Percentiles rank a stretch among this genome's conserved stretches.
Conservation (phyloP, 2,797 vertebrate species). For the Martes flavigula region DNA sequence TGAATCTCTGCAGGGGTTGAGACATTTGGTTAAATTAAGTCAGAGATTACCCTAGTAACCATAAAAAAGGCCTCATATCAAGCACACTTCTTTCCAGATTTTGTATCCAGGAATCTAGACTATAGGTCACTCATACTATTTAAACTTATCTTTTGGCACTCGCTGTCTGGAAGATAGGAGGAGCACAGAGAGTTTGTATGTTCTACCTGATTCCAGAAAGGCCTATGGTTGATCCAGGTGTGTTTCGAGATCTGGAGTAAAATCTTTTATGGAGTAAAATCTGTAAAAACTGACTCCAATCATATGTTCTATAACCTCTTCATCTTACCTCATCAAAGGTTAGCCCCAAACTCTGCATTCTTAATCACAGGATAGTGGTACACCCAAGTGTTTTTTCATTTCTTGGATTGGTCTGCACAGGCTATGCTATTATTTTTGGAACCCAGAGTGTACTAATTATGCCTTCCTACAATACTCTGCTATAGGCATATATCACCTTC, state of each 20-base stretch:
- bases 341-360: slow-evolving; percentile 11
- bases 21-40: slow-evolving; percentile 1
- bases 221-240: neutral
- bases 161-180: neutral
- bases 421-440: slow-evolving; percentile 50
- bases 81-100: neutral
- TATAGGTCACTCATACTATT: neutral
- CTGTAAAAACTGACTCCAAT: neutral
- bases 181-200: neutral
- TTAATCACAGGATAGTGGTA: slow-evolving; percentile 53
- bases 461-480: neutral
- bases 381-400: slow-evolving; percentile 37
- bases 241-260: slow-evolving; percentile 15
- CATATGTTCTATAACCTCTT: neutral
- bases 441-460: slow-evolving; percentile 50
- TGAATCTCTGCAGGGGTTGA: neutral
- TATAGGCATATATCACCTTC: neutral
- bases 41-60: neutral
- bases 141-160: neutral
- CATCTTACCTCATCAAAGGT: slow-evolving; percentile 64
- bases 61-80: neutral
- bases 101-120: neutral
- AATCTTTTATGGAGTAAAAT: neutral
- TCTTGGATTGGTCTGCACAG: slow-evolving; percentile 32
- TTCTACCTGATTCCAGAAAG: slow-evolving; percentile 11